Conservation (phyloP, 2,888 invertebrate genomes). For the Diadegma fenestrale region DNA sequence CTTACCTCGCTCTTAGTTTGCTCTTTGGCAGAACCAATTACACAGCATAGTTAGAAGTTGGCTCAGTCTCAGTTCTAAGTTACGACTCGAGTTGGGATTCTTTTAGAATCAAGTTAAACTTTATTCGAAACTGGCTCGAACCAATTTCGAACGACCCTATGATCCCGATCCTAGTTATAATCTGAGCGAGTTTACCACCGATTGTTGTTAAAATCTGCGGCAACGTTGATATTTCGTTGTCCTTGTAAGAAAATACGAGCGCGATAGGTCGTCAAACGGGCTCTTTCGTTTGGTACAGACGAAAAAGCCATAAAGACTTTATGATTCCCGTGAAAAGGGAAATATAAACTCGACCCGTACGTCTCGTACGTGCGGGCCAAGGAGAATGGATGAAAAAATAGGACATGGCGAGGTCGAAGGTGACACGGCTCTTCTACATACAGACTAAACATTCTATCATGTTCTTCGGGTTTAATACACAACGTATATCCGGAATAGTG, state of each 20-base stretch:
- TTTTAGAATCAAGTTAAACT: neutral
- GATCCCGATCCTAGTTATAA: neutral
- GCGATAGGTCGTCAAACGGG: slow-evolving; percentile 26
- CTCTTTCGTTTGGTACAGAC: slow-evolving; percentile 16
- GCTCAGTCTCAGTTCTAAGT: neutral
- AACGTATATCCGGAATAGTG: slow-evolving; percentile 1
- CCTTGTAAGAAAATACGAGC: slow-evolving; percentile 4
- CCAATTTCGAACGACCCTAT: neutral
- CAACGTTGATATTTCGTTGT: neutral
- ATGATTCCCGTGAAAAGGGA: slow-evolving; percentile 17
- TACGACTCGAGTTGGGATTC: neutral
- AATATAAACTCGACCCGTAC: neutral
- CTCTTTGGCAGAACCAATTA: neutral
- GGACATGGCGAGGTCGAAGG: neutral
- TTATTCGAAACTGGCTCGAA: neutral
- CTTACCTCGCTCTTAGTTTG: neutral
- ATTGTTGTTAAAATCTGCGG: slow-evolving; percentile 1
- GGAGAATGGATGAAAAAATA: neutral
- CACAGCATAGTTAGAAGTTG: neutral
- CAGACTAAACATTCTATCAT: slow-evolving; percentile 14
- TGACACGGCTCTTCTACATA: neutral
- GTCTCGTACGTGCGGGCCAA: slow-evolving; percentile 12
- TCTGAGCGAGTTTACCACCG: neutral
- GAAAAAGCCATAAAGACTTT: slow-evolving; percentile 31
- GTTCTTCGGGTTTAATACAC: slow-evolving; percentile 9